Percentiles rank a stretch among this genome's conserved stretches.
Evolutionary conservation across 2,113 vertebrate genomes (phyloP).

Genomic region (Candoia aspera): DNA sequence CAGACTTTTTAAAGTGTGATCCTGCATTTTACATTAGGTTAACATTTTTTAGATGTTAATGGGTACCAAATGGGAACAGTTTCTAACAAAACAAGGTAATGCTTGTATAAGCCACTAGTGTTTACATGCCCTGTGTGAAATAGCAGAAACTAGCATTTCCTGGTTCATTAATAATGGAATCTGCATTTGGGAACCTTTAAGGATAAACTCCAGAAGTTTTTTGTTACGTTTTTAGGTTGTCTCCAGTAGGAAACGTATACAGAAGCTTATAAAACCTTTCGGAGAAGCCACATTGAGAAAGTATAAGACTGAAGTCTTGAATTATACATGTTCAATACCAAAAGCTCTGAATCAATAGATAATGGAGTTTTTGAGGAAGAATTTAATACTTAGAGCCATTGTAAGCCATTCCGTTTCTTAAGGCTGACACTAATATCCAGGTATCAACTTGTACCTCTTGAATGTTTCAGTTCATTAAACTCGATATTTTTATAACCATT

Average conservation of each 20-base stretch:
- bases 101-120: constrained; percentile 63
- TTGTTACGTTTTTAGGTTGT: constrained; percentile 55
- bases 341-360: constrained; percentile 6
- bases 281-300: constrained; percentile 33
- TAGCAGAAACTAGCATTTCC: constrained; percentile 42
- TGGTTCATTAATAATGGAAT: constrained; percentile 60
- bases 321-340: constrained; percentile 23
- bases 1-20: constrained; percentile 61
- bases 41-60: constrained; percentile 45
- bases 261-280: not conserved
- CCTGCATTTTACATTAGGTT: constrained; percentile 62
- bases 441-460: not conserved
- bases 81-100: constrained; percentile 65
- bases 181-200: constrained; percentile 63
- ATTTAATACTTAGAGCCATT: constrained; percentile 31
- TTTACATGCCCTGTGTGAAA: constrained; percentile 60
- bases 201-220: constrained; percentile 53
- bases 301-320: not conserved
- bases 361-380: constrained; percentile 10
- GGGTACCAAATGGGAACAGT: constrained; percentile 61
- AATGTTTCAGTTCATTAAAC: not conserved
- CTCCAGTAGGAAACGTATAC: constrained; percentile 51
- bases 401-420: not conserved
- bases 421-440: not conserved
- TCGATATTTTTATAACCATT: not conserved